Evolutionary conservation across 1,140 invertebrate species (phyloP).

Genomic region (Maniola jurtina): DNA sequence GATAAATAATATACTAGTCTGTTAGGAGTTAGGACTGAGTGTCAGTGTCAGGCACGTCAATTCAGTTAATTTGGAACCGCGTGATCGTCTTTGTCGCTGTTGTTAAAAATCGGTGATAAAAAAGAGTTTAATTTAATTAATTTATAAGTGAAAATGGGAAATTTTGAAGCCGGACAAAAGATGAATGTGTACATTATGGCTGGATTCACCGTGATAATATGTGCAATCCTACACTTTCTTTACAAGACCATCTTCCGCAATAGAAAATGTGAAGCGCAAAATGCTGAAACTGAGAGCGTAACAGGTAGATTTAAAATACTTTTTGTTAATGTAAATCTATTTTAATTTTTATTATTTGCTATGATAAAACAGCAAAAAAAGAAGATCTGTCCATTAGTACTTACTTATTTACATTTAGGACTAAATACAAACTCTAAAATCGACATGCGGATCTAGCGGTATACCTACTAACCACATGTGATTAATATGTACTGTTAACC

Average conservation of each 20-base stretch:
- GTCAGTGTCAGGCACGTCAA: constrained; percentile 24
- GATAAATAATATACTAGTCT: no score
- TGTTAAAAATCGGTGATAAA: constrained; percentile 28
- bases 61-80: constrained; percentile 57
- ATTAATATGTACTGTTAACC: constrained; percentile 10
- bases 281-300: constrained; percentile 59
- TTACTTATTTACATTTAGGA: neutral
- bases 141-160: constrained; percentile 69
- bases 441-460: neutral
- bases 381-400: neutral
- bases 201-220: constrained; percentile 50
- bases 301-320: constrained; percentile 44
- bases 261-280: constrained; percentile 55
- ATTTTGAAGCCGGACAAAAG: constrained; percentile 55
- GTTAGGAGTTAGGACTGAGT: no score
- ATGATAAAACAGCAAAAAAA: neutral
- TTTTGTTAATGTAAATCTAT: constrained; percentile 4
- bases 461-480: constrained; percentile 1
- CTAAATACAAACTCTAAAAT: neutral
- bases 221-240: constrained; percentile 62
- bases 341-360: neutral
- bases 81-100: constrained; percentile 48
- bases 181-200: constrained; percentile 51
- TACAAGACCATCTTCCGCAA: constrained; percentile 62
- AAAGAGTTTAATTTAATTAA: constrained; percentile 36